Evolutionary conservation across 1,140 invertebrate species (phyloP).

Genomic region (Drosophila neocordata): DNA sequence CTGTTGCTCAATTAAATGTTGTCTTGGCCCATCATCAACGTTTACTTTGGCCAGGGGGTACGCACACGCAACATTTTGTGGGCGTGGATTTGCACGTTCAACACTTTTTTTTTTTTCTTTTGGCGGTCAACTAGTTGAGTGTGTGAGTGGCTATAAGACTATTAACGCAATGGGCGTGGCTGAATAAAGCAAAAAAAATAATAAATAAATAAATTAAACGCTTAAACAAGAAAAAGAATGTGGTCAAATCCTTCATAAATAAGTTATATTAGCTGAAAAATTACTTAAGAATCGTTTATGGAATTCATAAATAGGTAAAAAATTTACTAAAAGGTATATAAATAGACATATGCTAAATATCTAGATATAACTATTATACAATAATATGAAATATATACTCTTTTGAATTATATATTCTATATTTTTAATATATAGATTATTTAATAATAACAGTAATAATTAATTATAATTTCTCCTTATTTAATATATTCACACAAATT

Average conservation of each 20-base stretch:
- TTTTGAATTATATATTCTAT: no score
- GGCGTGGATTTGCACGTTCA: slow-evolving; percentile 28
- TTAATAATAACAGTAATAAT: no score
- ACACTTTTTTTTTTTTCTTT: slow-evolving; percentile 27
- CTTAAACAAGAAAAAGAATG: not conserved
- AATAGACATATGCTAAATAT: no score
- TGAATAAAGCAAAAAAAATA: not conserved
- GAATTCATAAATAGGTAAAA: no score
- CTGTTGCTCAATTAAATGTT: slow-evolving; percentile 6
- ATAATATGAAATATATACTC: no score
- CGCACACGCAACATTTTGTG: slow-evolving; percentile 36
- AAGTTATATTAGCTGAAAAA: no score
- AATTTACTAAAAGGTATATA: no score
- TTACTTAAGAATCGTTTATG: no score
- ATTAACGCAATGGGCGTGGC: slow-evolving; percentile 30
- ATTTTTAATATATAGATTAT: no score
- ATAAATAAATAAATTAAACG: slow-evolving; percentile 2
- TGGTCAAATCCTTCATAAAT: not conserved
- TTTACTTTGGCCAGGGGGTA: slow-evolving; percentile 36
- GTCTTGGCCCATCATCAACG: slow-evolving; percentile 16
- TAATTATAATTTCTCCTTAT: no score
- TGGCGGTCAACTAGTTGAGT: slow-evolving; percentile 45
- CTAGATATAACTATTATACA: no score
- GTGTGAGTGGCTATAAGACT: slow-evolving; percentile 1
- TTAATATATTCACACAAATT: no score